Percentiles rank a stretch among this genome's conserved stretches.
Evolutionary conservation across 2,113 vertebrate genomes (phyloP).

Genomic region (Triplophysa tibetana): DNA sequence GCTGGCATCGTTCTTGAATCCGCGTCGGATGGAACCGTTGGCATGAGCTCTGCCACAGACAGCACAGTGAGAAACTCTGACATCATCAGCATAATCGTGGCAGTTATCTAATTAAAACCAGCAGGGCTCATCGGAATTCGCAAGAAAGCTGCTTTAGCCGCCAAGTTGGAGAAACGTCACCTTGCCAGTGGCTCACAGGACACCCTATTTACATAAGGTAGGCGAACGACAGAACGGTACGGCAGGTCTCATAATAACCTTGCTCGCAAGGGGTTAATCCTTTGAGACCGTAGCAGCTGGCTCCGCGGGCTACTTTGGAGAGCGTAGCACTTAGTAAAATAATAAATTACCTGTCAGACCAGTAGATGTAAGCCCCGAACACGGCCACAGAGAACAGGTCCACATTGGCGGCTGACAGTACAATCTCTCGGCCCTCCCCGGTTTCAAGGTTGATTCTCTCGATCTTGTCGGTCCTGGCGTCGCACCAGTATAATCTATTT

Average conservation of each 20-base stretch:
- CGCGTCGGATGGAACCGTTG: constrained; percentile 94
- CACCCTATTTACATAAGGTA: constrained; percentile 64
- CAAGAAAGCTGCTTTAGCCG: constrained; percentile 5
- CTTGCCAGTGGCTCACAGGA: constrained; percentile 53
- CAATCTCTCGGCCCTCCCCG: constrained; percentile 92
- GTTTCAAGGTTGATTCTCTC: constrained; percentile 99
- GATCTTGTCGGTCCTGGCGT: constrained; percentile 98
- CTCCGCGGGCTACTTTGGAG: constrained; percentile 72
- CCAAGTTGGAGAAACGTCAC: constrained; percentile 32
- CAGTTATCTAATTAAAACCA: constrained; percentile 72
- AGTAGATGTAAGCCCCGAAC: constrained; percentile 99
- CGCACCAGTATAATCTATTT: constrained; percentile 99
- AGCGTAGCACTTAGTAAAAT: constrained; percentile 82
- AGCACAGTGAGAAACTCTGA: constrained; percentile 54
- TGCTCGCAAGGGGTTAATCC: constrained; percentile 74
- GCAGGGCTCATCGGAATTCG: constrained; percentile 64
- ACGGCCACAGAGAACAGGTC: constrained; percentile 98
- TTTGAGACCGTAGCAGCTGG: constrained; percentile 74
- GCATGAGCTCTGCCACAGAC: constrained; percentile 86
- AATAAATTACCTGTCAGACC: constrained; percentile 99
- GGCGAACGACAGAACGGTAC: constrained; percentile 56
- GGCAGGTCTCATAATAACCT: constrained; percentile 66
- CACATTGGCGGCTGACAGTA: constrained; percentile 94
- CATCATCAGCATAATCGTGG: constrained; percentile 67
- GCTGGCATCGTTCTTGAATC: constrained; percentile 87